phyloP scores from a whole-genome alignment of 2,888 invertebrate species.

The Agrochola lychnidis region DNA sequence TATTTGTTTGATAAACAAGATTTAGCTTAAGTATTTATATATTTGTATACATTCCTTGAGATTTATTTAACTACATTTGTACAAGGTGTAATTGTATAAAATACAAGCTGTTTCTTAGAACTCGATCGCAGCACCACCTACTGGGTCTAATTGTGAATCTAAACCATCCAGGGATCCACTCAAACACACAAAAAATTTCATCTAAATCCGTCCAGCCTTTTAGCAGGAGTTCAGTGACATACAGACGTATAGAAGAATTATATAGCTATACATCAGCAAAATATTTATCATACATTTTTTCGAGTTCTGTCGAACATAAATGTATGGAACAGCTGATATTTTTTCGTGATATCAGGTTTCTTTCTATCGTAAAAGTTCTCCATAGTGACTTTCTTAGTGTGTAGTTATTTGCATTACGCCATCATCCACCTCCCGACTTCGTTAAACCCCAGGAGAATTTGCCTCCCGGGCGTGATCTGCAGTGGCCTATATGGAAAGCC shows the following conservation, averaged over 20 bases:
- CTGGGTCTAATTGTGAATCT: neutral
- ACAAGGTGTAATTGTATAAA: neutral
- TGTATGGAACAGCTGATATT: neutral
- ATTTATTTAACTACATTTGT: conserved; percentile 2
- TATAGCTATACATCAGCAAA: neutral
- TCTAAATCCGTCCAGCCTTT: neutral
- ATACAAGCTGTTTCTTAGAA: neutral
- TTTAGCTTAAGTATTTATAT: neutral
- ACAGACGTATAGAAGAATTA: neutral
- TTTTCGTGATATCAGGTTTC: neutral
- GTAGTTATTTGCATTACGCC: neutral
- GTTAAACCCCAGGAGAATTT: too few relatives aligned
- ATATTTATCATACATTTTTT: too few relatives aligned
- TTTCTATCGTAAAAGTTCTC: neutral
- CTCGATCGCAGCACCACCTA: neutral
- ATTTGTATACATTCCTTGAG: neutral
- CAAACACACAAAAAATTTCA: neutral
- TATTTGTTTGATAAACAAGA: conserved; percentile 9
- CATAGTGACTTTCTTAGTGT: neutral
- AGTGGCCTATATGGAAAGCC: too few relatives aligned
- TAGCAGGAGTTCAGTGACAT: neutral
- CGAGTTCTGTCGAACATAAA: too few relatives aligned
- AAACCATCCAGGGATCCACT: neutral
- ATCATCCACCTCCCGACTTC: neutral
- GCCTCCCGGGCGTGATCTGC: too few relatives aligned